These are phyloP conservation scores for Charaxes varanes DNA, from an alignment of 1,140 invertebrate species.

Conservation along the genomic window DNA sequence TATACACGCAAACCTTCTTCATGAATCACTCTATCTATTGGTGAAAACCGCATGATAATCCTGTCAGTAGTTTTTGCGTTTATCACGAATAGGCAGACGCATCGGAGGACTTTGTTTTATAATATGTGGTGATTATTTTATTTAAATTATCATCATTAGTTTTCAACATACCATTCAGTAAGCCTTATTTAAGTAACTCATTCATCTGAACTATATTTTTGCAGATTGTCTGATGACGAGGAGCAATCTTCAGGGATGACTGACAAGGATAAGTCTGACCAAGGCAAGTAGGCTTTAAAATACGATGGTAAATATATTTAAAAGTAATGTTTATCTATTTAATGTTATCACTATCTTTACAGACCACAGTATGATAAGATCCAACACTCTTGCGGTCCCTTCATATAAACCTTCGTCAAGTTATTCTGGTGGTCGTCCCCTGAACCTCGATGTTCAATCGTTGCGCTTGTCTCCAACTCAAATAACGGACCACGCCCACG, in stretches of 20 bases:
- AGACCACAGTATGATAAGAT: conserved; percentile 73
- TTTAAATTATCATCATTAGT: no score
- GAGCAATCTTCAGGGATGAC: conserved; percentile 69
- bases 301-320: no score
- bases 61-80: no score
- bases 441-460: conserved; percentile 58
- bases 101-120: no score
- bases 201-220: conserved; percentile 17
- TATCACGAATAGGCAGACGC: no score
- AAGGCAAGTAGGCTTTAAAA: conserved; percentile 47
- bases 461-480: conserved; percentile 57
- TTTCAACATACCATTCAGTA: no score
- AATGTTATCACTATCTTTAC: conserved; percentile 19
- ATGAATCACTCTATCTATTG: no score
- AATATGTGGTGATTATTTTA: no score
- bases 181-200: no score
- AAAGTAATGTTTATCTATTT: neutral
- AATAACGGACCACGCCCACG: conserved; percentile 54
- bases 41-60: no score
- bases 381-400: conserved; percentile 76
- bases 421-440: conserved; percentile 43
- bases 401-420: conserved; percentile 60
- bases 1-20: no score
- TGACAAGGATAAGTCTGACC: conserved; percentile 62
- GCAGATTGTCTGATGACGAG: conserved; percentile 65